phyloP scores from a whole-genome alignment of 1,140 invertebrate genomes.

The Drosophila aff. region DNA sequence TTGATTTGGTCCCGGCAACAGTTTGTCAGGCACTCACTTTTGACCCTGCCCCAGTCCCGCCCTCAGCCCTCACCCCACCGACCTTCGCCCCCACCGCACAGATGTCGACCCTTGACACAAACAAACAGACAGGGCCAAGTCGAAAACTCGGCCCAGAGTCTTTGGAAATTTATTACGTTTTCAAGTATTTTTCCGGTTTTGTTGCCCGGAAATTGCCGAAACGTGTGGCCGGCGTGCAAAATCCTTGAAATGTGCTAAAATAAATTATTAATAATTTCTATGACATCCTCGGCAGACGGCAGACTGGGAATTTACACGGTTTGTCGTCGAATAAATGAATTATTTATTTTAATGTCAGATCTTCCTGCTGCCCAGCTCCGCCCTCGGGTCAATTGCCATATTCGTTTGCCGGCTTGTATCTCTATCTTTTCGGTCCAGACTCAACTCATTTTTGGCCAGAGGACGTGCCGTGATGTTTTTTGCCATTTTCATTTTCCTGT shows the following conservation, averaged over 20 bases:
- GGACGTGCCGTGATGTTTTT: slow-evolving; percentile 28
- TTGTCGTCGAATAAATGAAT: slow-evolving; percentile 67
- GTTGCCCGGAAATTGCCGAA: slow-evolving; percentile 77
- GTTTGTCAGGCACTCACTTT: slow-evolving; percentile 66
- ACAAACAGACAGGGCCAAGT: slow-evolving; percentile 24
- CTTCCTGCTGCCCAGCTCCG: slow-evolving; percentile 34
- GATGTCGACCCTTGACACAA: slow-evolving; percentile 60
- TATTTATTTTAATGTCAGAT: slow-evolving; percentile 77
- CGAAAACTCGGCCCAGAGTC: slow-evolving; percentile 40
- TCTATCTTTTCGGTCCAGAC: slow-evolving; percentile 13
- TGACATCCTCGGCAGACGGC: slow-evolving; percentile 30
- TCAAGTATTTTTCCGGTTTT: slow-evolving; percentile 79
- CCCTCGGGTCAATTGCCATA: slow-evolving; percentile 44
- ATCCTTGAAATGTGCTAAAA: slow-evolving; percentile 77
- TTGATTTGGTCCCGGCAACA: slow-evolving; percentile 71
- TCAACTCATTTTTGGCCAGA: slow-evolving; percentile 34
- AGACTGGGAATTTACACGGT: slow-evolving; percentile 54
- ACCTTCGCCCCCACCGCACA: slow-evolving; percentile 9
- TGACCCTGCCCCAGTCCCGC: slow-evolving; percentile 18
- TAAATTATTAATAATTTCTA: slow-evolving; percentile 82
- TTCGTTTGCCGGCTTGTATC: slow-evolving; percentile 18
- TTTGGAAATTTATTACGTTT: slow-evolving; percentile 78
- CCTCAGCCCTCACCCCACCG: background rate
- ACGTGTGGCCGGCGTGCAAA: slow-evolving; percentile 73
- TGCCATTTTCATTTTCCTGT: slow-evolving; percentile 46